Evolutionary conservation across 2,113 vertebrate species (phyloP), one percentile per base, ranked within the genome.

Genomic region (Platycercus adscitus): DNA sequence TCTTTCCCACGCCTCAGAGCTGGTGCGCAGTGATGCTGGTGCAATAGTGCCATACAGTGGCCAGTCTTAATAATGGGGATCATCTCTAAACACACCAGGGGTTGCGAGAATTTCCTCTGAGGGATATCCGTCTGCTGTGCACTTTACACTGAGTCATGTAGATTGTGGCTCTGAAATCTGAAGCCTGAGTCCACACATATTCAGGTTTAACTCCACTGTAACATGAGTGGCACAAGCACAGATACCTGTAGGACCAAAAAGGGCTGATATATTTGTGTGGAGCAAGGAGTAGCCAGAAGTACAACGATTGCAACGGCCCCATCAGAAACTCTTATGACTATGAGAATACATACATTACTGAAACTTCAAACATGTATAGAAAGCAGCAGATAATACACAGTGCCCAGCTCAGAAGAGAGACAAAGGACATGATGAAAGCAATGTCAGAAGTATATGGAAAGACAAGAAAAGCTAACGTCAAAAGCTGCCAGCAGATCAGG

Each of bases 31-130:
- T 6, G 71, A 53, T 53, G 56, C 17, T 43, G 72, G 55, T 64
- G 65, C 83, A 81, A 90, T 13, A 90, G 82, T 90, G 95, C 95
- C 96, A 1, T 91, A 52, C 83, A 84, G 95, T 49, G 96, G 96
- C 29, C 77, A n/a, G 35, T 47, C n/a, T 65, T 46, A 43, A 25
- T 50, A 81, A 43, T 1, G 7, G 23, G 33, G 7, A 73, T 18
- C 18, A 11, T 16, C 39, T 17, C 71, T 24, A 43, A 49, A 35
- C 16, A 11, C 21, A 17, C 1, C 21, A 7, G 26, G 24, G 26
- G 18, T 3, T 29, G 78, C n/a, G 37, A 76, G 44, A 58, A 25
- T 78, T 65, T 71, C 41, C 43, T 60, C 65, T 35, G 56, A 41
- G 47, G 68, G 29, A 20, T 20, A 44, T 10, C 13, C 17, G 15